Conservation (phyloP, 2,113 vertebrate species). For the Aphelocoma coerulescens region DNA sequence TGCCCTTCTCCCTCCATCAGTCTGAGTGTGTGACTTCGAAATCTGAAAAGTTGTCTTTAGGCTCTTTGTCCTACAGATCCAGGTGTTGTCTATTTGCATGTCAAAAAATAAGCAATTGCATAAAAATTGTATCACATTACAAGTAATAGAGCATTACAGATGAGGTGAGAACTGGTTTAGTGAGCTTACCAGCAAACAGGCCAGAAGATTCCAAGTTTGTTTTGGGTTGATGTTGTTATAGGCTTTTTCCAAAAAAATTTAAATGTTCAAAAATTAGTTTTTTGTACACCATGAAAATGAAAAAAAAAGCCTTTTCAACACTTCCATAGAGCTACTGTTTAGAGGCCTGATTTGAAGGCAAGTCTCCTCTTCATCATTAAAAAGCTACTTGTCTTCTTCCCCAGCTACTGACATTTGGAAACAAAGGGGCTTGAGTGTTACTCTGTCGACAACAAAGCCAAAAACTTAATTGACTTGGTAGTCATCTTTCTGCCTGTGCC, state of each 20-base stretch:
- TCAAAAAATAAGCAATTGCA: neutral
- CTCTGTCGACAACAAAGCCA: neutral
- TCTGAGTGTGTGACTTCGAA: neutral
- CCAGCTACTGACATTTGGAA: neutral
- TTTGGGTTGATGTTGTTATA: neutral
- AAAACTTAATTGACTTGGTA: neutral
- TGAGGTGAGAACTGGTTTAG: neutral
- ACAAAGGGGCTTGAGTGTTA: neutral
- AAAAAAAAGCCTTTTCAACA: conserved; percentile 1
- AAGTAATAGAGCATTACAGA: neutral
- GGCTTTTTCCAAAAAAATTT: neutral
- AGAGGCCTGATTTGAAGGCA: neutral
- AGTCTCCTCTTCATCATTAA: neutral
- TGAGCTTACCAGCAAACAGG: neutral
- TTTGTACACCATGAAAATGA: neutral
- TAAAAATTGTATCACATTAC: neutral
- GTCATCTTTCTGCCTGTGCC: neutral
- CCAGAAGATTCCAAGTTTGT: neutral
- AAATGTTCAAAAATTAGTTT: neutral
- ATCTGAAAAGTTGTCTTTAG: neutral
- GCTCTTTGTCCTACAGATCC: neutral
- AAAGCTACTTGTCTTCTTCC: neutral
- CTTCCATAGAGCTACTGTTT: neutral
- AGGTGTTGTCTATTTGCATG: neutral
- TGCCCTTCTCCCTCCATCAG: neutral